phyloP scores from a whole-genome alignment of 2,113 vertebrate species.

The Protobothrops flavoviridis region DNA sequence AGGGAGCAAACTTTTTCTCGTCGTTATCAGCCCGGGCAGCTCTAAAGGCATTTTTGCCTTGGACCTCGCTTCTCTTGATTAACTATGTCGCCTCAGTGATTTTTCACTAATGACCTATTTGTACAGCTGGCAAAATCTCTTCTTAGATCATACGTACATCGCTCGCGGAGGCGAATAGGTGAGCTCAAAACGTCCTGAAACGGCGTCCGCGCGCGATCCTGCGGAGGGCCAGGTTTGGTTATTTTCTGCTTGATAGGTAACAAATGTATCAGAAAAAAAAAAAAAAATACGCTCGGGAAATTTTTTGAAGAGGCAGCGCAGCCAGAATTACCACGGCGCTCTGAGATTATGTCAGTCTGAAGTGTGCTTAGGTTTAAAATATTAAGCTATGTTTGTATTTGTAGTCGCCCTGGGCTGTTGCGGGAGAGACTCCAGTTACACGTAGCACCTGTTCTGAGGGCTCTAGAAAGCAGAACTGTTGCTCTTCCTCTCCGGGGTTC shows the following conservation, averaged over 20 bases:
- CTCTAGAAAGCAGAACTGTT: not conserved
- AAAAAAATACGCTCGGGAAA: not conserved
- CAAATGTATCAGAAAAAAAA: not conserved
- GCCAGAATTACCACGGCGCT: not conserved
- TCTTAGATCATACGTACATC: not conserved
- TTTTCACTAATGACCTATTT: not conserved
- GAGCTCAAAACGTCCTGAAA: not conserved
- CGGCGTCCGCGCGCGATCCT: not conserved
- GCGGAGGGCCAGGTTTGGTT: not conserved
- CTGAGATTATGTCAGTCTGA: not conserved
- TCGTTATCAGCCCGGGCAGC: not conserved
- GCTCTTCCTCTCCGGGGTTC: not conserved
- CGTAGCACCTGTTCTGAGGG: not conserved
- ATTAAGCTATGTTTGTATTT: not conserved
- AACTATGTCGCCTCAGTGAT: not conserved
- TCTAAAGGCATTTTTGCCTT: not conserved
- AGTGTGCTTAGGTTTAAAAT: not conserved
- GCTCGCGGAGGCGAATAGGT: not conserved
- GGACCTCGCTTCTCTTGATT: not conserved
- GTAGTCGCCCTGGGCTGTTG: not conserved
- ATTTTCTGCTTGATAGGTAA: not conserved
- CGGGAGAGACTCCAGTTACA: not conserved
- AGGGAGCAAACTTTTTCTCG: slow-evolving; percentile 9
- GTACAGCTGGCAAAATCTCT: not conserved
- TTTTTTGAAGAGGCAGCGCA: not conserved